phyloP scores from a whole-genome alignment of 1,140 invertebrate genomes.

The Holotrichia oblita region DNA sequence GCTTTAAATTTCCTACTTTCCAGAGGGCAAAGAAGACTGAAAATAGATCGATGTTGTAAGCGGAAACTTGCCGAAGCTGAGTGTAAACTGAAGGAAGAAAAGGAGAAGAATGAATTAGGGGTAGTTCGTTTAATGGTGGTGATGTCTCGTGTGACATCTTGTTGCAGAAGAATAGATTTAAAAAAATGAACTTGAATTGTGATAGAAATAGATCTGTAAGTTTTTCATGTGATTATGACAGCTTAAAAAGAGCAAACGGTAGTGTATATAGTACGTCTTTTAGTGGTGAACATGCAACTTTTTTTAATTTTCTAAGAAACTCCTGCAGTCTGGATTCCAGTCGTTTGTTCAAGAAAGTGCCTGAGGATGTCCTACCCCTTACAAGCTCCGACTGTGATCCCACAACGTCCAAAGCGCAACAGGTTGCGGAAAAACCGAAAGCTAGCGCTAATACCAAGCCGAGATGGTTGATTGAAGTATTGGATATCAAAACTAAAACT shows the following conservation, averaged over 20 bases:
- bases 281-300: conserved; percentile 41
- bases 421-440: conserved; percentile 26
- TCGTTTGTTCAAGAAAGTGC: conserved; percentile 41
- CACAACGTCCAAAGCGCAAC: neutral
- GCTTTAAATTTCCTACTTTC: conserved; percentile 56
- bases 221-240: conserved; percentile 52
- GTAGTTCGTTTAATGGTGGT: neutral
- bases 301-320: conserved; percentile 46
- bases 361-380: conserved; percentile 15
- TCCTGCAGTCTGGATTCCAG: conserved; percentile 49
- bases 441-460: conserved; percentile 45
- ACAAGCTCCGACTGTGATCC: conserved; percentile 42
- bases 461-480: conserved; percentile 67
- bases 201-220: conserved; percentile 50
- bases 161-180: conserved; percentile 22
- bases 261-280: conserved; percentile 46
- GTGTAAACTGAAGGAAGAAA: conserved; percentile 12
- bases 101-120: neutral
- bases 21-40: conserved; percentile 47
- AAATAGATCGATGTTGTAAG: conserved; percentile 47
- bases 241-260: conserved; percentile 46
- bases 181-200: conserved; percentile 40
- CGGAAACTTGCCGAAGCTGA: conserved; percentile 4
- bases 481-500: conserved; percentile 61
- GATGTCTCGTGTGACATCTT: conserved; percentile 3